Conservation (phyloP, 2,113 vertebrate genomes). For the Thamnophis sirtalis region DNA sequence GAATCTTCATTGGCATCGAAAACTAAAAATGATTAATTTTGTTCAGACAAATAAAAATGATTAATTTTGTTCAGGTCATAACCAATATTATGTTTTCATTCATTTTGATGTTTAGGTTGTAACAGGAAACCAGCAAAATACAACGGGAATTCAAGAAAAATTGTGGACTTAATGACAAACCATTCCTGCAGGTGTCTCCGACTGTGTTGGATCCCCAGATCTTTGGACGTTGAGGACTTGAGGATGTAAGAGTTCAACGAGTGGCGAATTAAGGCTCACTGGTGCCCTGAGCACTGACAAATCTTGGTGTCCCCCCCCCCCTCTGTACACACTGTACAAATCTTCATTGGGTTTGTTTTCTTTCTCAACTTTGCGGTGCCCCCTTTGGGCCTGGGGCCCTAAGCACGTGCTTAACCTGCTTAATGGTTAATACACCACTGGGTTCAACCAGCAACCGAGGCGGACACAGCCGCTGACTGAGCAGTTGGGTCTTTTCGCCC, state of each 20-base stretch:
- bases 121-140: neutral
- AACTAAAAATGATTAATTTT: neutral
- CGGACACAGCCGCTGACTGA: neutral
- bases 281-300: no score
- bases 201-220: no score
- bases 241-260: no score
- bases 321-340: no score
- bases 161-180: neutral
- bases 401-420: no score
- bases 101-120: neutral
- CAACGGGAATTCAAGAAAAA: neutral
- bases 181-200: neutral
- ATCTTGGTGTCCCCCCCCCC: no score
- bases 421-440: no score
- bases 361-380: no score
- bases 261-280: no score
- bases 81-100: neutral
- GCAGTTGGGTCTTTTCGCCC: neutral
- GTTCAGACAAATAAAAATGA: neutral
- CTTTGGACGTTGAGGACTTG: neutral
- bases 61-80: neutral
- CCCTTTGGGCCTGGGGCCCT: no score
- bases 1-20: neutral
- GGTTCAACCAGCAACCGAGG: no score
- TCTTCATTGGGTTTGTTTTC: no score